Base-by-base conservation (phyloP, 2,888 invertebrate species). In the Taphrorychus bicolor region DNA sequence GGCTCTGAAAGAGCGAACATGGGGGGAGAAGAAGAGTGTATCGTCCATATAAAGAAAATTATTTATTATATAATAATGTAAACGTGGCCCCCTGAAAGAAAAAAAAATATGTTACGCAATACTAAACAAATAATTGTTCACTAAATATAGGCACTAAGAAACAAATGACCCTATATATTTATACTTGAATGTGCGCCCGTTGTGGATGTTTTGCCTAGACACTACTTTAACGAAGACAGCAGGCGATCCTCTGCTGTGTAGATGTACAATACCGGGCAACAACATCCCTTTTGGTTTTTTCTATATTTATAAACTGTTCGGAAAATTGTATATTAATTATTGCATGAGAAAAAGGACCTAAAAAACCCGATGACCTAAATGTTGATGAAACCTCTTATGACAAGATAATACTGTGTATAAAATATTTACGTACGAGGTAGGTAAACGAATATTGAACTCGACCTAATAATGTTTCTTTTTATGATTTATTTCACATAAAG, bases 281-380 rank as follows among this genome's bases (percentile, higher is more conserved):
- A 45, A 45, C 45, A 7, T 18, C 52, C 52, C 19, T 14, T 14
- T 14, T 9, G n/a, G n/a, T 58, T 62, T 67, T 70, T 74, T 74
- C 63, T 72, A 73, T 73, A 72, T 72, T 70, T 73, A 71, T 75
- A 72, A 63, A 66, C 41, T 63, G 58, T 57, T 63, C 62, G 69
- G 70, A 59, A 56, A 52, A 22, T 59, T 56, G 40, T 22, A 65
- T 41, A 65, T n/a, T n/a, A n/a, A n/a, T n/a, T 24, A 48, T 45
- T 59, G 59, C 53, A 65, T 66, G 49, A 9, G 51, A 21, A 19
- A 58, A 42, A 54, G 58, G 57, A 66, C 66, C 61, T 66, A 61
- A 66, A n/a, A 60, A 51, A 21, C 19, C 45, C 23, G 42, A 59
- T 59, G 66, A 60, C 66, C 61, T 67, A 67, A 67, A 58, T 53